phyloP scores from a whole-genome alignment of 1,140 invertebrate genomes.

The Sycobia sp. region DNA sequence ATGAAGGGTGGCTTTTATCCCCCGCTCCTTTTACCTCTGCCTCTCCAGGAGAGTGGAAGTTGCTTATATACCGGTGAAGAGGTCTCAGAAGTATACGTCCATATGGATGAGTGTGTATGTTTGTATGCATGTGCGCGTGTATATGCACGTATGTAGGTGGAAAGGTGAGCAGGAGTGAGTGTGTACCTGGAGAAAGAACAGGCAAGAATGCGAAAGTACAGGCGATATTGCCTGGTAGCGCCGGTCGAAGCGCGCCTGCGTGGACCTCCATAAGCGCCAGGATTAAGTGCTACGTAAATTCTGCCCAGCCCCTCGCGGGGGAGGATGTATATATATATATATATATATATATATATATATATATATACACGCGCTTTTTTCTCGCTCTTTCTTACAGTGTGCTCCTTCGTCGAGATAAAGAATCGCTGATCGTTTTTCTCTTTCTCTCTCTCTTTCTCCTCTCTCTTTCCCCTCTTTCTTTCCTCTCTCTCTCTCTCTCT shows the following conservation, averaged over 20 bases:
- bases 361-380: neutral
- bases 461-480: too few relatives aligned
- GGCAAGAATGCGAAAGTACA: constrained; percentile 48
- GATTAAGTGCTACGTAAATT: constrained; percentile 61
- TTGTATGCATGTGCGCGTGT: too few relatives aligned
- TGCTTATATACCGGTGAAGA: constrained; percentile 8
- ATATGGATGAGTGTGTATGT: constrained; percentile 34
- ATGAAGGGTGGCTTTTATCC: constrained; percentile 37
- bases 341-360: too few relatives aligned
- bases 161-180: neutral
- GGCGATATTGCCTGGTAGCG: constrained; percentile 49
- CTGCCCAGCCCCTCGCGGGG: constrained; percentile 35
- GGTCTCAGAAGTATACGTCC: constrained; percentile 38
- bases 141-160: too few relatives aligned
- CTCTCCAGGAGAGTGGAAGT: neutral
- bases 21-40: too few relatives aligned
- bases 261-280: constrained; percentile 45
- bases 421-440: constrained; percentile 49
- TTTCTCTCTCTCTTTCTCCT: too few relatives aligned
- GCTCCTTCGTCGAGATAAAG: constrained; percentile 49
- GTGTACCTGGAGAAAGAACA: neutral
- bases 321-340: too few relatives aligned
- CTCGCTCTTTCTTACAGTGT: constrained; percentile 13
- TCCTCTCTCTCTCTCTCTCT: too few relatives aligned
- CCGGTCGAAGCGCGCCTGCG: neutral